Conservation (phyloP, 2,888 invertebrate genomes). For the Plagiodera versicolora region DNA sequence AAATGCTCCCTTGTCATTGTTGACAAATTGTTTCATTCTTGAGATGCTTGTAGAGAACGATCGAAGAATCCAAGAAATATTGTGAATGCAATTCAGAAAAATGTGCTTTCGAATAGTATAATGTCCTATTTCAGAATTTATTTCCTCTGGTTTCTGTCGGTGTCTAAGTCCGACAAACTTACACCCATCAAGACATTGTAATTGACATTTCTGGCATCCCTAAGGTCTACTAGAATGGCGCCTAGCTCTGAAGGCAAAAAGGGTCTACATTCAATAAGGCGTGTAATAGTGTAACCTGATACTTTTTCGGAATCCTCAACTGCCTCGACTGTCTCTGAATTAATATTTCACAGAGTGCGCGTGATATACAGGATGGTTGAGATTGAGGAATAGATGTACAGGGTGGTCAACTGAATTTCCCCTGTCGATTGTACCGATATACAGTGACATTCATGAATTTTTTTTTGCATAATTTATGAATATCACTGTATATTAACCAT, state of each 20-base stretch:
- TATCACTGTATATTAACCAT: no score
- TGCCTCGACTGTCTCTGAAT: background rate
- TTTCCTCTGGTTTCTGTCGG: background rate
- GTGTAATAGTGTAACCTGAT: slow-evolving; percentile 13
- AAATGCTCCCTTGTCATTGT: no score
- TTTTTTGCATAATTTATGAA: no score
- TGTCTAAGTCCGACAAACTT: background rate
- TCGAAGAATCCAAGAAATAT: no score
- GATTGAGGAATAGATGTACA: no score
- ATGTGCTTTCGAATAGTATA: background rate
- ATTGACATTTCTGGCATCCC: background rate
- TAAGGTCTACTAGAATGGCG: slow-evolving; percentile 5
- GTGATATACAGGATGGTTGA: background rate
- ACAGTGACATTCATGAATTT: no score
- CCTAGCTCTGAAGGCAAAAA: background rate
- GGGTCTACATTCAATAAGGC: slow-evolving; percentile 11
- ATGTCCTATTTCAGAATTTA: background rate
- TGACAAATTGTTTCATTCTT: no score
- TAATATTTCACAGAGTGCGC: background rate
- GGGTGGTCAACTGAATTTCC: no score
- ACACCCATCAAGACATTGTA: background rate
- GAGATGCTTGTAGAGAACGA: no score
- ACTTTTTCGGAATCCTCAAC: background rate
- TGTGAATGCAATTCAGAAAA: no score
- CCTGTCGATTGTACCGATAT: no score